phyloP scores from a whole-genome alignment of 1,140 invertebrate genomes.

The Drosophila tristis region DNA sequence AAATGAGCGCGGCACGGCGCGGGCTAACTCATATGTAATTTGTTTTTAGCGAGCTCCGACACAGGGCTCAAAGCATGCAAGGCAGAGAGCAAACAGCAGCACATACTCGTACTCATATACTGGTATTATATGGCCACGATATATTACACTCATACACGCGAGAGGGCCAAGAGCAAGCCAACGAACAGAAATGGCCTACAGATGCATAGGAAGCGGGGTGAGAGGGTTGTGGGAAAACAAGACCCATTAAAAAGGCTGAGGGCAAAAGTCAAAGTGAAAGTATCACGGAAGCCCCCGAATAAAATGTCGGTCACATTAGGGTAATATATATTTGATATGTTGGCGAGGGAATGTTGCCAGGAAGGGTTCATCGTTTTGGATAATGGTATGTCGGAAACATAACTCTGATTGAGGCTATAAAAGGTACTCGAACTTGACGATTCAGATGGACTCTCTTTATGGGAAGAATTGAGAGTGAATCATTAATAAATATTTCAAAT shows the following conservation, averaged over 20 bases:
- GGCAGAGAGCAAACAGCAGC: slow-evolving; percentile 52
- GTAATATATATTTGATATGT: slow-evolving; percentile 57
- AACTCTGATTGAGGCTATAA: slow-evolving; percentile 37
- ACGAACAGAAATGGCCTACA: slow-evolving; percentile 15
- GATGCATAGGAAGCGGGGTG: neutral
- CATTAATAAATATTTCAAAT: no score
- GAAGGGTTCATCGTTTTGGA: slow-evolving; percentile 23
- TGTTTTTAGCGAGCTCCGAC: slow-evolving; percentile 63
- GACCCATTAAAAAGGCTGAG: slow-evolving; percentile 45
- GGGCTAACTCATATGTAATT: slow-evolving; percentile 65
- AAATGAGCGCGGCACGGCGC: neutral
- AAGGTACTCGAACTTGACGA: slow-evolving; percentile 1
- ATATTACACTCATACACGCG: slow-evolving; percentile 71
- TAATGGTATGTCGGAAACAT: slow-evolving; percentile 38
- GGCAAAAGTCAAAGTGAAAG: slow-evolving; percentile 58
- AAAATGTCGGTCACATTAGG: slow-evolving; percentile 55
- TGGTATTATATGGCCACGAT: slow-evolving; percentile 57
- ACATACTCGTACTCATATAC: slow-evolving; percentile 10
- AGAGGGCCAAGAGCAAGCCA: slow-evolving; percentile 44
- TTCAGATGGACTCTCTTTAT: no score
- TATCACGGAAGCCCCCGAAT: slow-evolving; percentile 59
- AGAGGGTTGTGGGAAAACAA: slow-evolving; percentile 28
- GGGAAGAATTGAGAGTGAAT: no score
- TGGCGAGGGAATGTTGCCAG: slow-evolving; percentile 25
- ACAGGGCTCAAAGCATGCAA: slow-evolving; percentile 63